These are phyloP conservation scores for Siniperca undulata DNA, from an alignment of 2,797 vertebrate species.

Conservation along the genomic window DNA sequence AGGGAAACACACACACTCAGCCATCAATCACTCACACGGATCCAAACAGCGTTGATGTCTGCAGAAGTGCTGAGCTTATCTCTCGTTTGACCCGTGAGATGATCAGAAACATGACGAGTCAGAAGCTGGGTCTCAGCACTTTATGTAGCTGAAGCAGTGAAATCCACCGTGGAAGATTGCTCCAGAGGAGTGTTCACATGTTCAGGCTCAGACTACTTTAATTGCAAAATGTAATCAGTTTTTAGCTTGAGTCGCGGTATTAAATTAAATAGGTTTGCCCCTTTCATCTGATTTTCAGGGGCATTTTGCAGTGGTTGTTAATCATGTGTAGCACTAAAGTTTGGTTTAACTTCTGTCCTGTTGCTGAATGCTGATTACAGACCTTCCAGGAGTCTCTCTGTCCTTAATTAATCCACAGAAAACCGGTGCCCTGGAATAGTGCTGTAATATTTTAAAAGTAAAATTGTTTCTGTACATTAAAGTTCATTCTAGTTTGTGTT, in stretches of 20 bases:
- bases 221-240: slow-evolving; percentile 24
- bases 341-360: slow-evolving; percentile 5
- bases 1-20: background rate
- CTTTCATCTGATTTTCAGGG: slow-evolving; percentile 23
- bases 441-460: too few relatives aligned
- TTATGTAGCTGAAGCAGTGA: background rate
- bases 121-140: slow-evolving; percentile 3
- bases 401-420: background rate
- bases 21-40: background rate
- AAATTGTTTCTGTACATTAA: background rate
- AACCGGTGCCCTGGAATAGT: background rate
- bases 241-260: background rate
- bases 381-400: background rate
- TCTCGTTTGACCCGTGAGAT: slow-evolving; percentile 4
- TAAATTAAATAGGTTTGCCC: slow-evolving; percentile 9
- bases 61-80: slow-evolving; percentile 9
- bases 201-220: background rate
- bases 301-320: slow-evolving; percentile 18
- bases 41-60: background rate
- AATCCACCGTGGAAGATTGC: background rate
- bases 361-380: background rate
- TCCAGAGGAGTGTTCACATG: background rate
- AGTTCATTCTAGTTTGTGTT: background rate
- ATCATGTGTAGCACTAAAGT: background rate
- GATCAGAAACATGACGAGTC: background rate